Conservation (phyloP, 1,140 invertebrate species). For the Eriocheir sinensis region DNA sequence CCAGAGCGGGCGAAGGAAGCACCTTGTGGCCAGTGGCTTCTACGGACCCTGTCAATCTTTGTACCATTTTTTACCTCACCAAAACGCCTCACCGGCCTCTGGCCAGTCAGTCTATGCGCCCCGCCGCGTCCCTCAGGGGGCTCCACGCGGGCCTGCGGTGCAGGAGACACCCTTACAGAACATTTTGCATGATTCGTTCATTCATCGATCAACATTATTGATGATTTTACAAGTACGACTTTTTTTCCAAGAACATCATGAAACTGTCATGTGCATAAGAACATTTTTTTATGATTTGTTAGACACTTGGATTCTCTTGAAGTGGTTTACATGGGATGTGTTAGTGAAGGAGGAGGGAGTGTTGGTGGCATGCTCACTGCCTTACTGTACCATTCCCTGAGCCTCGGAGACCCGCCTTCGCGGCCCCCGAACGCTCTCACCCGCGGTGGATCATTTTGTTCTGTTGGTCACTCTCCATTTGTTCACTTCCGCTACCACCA, state of each 20-base stretch:
- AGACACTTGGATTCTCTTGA: conserved; percentile 30
- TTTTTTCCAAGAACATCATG: neutral
- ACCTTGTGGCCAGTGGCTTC: conserved; percentile 73
- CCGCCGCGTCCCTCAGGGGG: conserved; percentile 17
- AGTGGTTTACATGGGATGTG: conserved; percentile 50
- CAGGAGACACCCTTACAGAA: conserved; percentile 56
- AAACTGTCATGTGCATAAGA: neutral
- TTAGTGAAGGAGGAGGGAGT: conserved; percentile 61
- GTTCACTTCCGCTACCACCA: conserved; percentile 48
- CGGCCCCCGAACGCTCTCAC: conserved; percentile 57
- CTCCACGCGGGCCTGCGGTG: conserved; percentile 30
- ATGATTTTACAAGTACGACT: conserved; percentile 16
- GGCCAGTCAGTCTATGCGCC: neutral
- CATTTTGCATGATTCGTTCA: conserved; percentile 55
- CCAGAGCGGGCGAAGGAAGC: conserved; percentile 53
- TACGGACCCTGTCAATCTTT: conserved; percentile 70
- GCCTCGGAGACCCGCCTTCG: conserved; percentile 43
- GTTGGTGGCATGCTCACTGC: conserved; percentile 75
- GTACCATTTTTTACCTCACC: conserved; percentile 74
- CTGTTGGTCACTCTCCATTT: conserved; percentile 54
- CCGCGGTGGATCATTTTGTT: conserved; percentile 56
- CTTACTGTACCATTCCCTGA: conserved; percentile 75
- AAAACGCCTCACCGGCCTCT: conserved; percentile 38
- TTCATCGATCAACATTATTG: conserved; percentile 26
- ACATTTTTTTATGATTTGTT: neutral